Evolutionary conservation across 2,113 vertebrate genomes (phyloP).

Genomic region (Cryptoleucopteryx plumbea): DNA sequence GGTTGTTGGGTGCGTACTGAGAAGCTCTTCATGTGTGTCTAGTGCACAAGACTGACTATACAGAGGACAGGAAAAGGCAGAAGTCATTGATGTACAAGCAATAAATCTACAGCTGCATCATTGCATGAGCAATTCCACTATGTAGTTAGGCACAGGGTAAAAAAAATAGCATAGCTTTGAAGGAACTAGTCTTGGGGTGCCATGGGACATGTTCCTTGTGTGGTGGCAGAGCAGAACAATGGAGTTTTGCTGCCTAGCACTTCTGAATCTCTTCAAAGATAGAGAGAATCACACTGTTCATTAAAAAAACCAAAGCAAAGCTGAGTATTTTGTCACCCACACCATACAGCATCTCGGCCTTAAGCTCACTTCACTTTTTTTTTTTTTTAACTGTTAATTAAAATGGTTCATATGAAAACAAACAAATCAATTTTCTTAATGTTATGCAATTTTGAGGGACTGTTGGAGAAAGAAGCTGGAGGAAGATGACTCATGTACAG

Average conservation of each 20-base stretch:
- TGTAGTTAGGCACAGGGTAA: not conserved
- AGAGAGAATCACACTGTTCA: not conserved
- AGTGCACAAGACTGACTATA: not conserved
- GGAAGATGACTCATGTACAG: not conserved
- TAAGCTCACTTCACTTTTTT: not conserved
- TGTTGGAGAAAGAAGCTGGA: not conserved
- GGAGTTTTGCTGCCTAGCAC: not conserved
- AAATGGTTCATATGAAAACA: not conserved
- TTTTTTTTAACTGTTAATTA: not conserved
- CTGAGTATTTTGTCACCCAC: not conserved
- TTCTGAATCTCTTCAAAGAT: not conserved
- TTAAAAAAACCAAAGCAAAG: not conserved
- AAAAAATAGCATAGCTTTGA: not conserved
- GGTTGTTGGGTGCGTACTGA: accelerated
- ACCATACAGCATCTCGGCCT: not conserved
- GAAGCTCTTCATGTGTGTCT: not conserved
- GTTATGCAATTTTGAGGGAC: not conserved
- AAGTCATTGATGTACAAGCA: not conserved
- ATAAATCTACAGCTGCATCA: not conserved
- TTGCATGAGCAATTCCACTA: not conserved
- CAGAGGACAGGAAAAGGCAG: not conserved
- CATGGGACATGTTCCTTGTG: not conserved
- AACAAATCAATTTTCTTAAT: not conserved
- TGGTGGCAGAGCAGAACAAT: not conserved
- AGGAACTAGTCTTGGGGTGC: not conserved